These are phyloP conservation scores for Micropoecilia bifurca DNA, from an alignment of 2,797 vertebrate species.

Conservation along the genomic window DNA sequence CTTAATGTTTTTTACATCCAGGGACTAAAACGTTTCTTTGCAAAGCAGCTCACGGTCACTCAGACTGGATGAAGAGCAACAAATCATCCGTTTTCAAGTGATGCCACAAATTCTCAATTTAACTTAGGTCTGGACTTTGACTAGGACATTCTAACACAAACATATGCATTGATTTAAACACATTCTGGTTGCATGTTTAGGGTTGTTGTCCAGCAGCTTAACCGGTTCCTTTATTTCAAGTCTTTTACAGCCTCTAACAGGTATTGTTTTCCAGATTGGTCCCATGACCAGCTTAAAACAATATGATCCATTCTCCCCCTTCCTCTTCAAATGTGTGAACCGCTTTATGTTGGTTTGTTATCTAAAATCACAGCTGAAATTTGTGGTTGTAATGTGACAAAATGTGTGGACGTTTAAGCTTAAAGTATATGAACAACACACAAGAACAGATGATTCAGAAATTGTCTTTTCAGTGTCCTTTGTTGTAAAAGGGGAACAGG, in stretches of 20 bases:
- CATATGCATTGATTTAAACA: neutral
- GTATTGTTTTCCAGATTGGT: neutral
- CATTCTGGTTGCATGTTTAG: neutral
- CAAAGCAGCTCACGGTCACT: neutral
- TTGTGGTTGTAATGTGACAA: neutral
- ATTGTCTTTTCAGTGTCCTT: neutral
- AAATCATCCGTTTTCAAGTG: neutral
- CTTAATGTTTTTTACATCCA: neutral
- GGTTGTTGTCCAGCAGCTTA: neutral
- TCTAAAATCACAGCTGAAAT: neutral
- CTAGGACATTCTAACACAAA: neutral
- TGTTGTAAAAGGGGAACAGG: neutral
- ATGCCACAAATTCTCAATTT: neutral
- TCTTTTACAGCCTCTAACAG: neutral
- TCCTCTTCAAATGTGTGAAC: neutral
- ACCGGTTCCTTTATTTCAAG: neutral
- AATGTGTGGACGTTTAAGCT: neutral
- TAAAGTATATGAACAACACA: neutral
- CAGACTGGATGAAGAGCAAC: neutral
- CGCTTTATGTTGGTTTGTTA: neutral
- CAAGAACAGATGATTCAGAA: neutral
- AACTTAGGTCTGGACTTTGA: neutral
- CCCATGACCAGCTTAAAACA: neutral
- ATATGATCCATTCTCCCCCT: neutral
- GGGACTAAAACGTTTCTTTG: neutral